Base-by-base conservation (phyloP, 1,140 invertebrate species). In the Globodera rostochiensis region DNA sequence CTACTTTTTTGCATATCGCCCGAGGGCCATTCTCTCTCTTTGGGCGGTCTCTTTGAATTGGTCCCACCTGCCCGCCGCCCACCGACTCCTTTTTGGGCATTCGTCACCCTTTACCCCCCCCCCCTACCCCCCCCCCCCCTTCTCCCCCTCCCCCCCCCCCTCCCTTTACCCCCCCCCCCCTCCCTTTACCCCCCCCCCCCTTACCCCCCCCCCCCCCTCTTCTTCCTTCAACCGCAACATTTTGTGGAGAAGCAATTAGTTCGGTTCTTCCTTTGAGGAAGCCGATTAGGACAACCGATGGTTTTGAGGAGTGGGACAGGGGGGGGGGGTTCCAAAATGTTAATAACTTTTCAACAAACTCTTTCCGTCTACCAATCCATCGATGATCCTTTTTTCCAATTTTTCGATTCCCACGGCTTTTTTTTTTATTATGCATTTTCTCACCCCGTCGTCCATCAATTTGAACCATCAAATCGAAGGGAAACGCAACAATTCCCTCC, bases 241-340 rank as follows among this genome's bases (percentile, higher is more conserved):
- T 60, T 60, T 60, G 57, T 60, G 50, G 50, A 60, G 57, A 60
- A 60, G 57, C 57, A 60, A 60, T 60, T 60, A 60, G 57, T 60
- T 19, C 19, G 25, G 57, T 60, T 11, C 4, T 60, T 4, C 57
- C 15, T 60, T 60, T 60, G 57, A 60, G 57, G 13, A 60, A 60
- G 15, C 57, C 57, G 57, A 60, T 60, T 15, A 60, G 57, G 57
- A 60, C 11, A 13, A 19, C 57, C 15, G 57, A 60, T 19, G 57
- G 2, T 15, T 15, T 19, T 13, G 57, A 15, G 57, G 5, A 60
- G 15, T 6, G 57, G 57, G 19, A 60, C 11, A 60, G 57, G 15
- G 19, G 15, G 57, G 15, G 57, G 57, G 57, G 57, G 57, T 36
- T 36, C 25, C 25, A 36, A 36, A 36, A 36, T 36, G 25, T 36